Evolutionary conservation across 2,888 invertebrate species (phyloP).

Genomic region (Gymnosoma rotundatum): DNA sequence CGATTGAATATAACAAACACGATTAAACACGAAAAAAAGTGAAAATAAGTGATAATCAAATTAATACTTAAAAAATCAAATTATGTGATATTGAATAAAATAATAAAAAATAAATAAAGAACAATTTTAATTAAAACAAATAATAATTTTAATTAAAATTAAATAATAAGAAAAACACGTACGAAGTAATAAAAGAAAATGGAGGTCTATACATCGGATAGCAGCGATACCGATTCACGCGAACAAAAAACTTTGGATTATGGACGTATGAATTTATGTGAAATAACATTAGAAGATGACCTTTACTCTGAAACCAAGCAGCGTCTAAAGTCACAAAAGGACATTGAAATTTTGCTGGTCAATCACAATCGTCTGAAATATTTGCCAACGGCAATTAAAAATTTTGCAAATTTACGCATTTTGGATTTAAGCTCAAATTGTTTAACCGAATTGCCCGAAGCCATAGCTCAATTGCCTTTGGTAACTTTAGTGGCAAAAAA

Average conservation of each 20-base stretch:
- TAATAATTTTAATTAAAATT: background rate
- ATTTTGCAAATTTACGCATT: constrained; percentile 89
- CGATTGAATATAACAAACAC: constrained; percentile 5
- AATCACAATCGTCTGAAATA: constrained; percentile 92
- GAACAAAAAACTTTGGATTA: constrained; percentile 88
- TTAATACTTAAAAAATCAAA: background rate
- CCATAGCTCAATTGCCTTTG: constrained; percentile 89
- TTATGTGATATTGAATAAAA: constrained; percentile 44
- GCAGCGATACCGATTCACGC: constrained; percentile 90
- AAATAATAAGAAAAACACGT: constrained; percentile 3
- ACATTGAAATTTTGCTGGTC: constrained; percentile 88
- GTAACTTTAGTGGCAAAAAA: constrained; percentile 93
- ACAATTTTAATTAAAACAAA: too few species aligned
- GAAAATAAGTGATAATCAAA: constrained; percentile 6
- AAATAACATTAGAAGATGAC: constrained; percentile 85
- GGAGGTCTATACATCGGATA: constrained; percentile 93
- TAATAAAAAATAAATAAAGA: background rate
- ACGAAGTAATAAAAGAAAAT: constrained; percentile 80
- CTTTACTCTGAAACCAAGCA: constrained; percentile 80
- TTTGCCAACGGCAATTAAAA: constrained; percentile 85
- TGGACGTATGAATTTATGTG: constrained; percentile 83
- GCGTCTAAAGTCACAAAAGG: constrained; percentile 82
- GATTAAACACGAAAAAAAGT: background rate
- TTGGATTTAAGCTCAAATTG: constrained; percentile 95
- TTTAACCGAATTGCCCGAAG: constrained; percentile 89